phyloP scores from a whole-genome alignment of 2,888 invertebrate genomes.

The Mythimna impura region DNA sequence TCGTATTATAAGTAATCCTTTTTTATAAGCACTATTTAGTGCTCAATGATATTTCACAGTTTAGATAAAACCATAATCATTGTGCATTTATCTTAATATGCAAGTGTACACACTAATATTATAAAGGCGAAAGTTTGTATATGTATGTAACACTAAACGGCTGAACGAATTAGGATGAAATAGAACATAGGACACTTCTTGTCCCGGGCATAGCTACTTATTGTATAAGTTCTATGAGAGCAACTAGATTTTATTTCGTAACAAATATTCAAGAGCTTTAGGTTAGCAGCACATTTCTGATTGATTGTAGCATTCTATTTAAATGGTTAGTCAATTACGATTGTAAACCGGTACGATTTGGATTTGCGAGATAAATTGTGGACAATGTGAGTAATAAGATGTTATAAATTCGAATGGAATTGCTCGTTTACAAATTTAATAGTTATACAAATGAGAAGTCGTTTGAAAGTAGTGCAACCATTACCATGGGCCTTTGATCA shows the following conservation, averaged over 20 bases:
- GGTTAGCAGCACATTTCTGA: slow-evolving; percentile 39
- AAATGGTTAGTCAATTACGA: slow-evolving; percentile 18
- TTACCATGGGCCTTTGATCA: slow-evolving; percentile 18
- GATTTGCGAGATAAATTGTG: slow-evolving; percentile 31
- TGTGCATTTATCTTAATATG: slow-evolving; percentile 30
- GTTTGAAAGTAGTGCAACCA: slow-evolving; percentile 25
- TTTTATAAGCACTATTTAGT: slow-evolving; percentile 5
- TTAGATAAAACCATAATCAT: slow-evolving; percentile 34
- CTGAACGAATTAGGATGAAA: no score
- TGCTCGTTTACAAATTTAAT: slow-evolving; percentile 15
- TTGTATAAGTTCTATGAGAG: slow-evolving; percentile 18
- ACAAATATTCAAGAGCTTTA: slow-evolving; percentile 30
- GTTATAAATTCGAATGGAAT: slow-evolving; percentile 27
- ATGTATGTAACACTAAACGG: no score
- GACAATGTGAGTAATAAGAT: slow-evolving; percentile 23
- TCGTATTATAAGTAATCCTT: neutral
- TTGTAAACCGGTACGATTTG: slow-evolving; percentile 35
- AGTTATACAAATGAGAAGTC: slow-evolving; percentile 23
- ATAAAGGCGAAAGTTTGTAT: no score
- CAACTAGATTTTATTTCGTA: slow-evolving; percentile 37
- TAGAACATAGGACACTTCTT: no score
- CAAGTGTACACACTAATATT: neutral
- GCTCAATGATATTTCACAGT: slow-evolving; percentile 16
- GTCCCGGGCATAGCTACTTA: no score
- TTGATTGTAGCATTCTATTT: slow-evolving; percentile 33